These are phyloP conservation scores for Pogonus chalceus DNA, from an alignment of 1,140 invertebrate genomes.

Conservation along the genomic window DNA sequence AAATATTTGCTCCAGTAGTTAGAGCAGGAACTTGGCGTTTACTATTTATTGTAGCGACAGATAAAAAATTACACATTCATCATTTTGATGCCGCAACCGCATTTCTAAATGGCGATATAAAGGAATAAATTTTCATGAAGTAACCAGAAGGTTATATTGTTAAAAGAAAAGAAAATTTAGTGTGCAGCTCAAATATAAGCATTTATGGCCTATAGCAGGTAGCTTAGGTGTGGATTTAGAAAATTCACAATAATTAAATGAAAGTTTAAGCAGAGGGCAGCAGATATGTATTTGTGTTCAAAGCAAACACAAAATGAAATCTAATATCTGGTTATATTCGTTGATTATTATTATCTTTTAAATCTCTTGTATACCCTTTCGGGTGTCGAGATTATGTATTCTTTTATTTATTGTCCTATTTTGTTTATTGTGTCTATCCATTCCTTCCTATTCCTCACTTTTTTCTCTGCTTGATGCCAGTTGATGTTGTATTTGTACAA, in stretches of 20 bases:
- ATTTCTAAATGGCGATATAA: slow-evolving; percentile 33
- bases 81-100: slow-evolving; percentile 37
- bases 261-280: slow-evolving; percentile 18
- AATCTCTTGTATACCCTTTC: no score
- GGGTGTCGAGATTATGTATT: no score
- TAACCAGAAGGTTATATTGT: slow-evolving; percentile 22
- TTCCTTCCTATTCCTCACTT: no score
- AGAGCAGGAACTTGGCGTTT: slow-evolving; percentile 30
- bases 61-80: slow-evolving; percentile 23
- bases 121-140: slow-evolving; percentile 33
- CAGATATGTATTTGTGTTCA: slow-evolving; percentile 23
- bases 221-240: slow-evolving; percentile 16
- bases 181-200: slow-evolving; percentile 24
- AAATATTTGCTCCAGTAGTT: slow-evolving; percentile 34
- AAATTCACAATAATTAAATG: slow-evolving; percentile 14
- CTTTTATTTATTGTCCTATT: no score
- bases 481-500: no score
- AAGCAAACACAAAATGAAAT: slow-evolving; percentile 13
- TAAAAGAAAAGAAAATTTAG: slow-evolving; percentile 13
- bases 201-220: slow-evolving; percentile 28
- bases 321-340: neutral
- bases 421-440: no score
- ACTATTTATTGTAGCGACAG: slow-evolving; percentile 30
- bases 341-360: no score
- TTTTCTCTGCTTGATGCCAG: no score